A percentile compares a stretch with the other conserved stretches of the same genome.
Evolutionary conservation across 2,888 invertebrate genomes (phyloP).

Genomic region (Nipponacmea schrenckii): DNA sequence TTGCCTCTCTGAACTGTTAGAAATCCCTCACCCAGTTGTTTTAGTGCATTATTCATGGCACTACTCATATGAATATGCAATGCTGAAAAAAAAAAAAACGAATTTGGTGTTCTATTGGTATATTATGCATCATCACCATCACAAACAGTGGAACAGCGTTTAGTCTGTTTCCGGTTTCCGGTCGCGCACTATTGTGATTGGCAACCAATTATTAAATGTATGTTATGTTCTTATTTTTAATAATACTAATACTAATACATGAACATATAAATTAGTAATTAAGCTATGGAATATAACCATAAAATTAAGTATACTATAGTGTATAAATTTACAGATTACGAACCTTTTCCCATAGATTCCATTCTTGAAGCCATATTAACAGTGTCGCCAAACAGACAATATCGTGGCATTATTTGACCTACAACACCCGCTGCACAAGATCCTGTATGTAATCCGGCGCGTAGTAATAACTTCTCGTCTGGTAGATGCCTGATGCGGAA

Average conservation of each 20-base stretch:
- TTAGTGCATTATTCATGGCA: slow-evolving; percentile 41
- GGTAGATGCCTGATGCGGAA: slow-evolving; percentile 60
- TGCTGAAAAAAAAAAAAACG: slow-evolving; percentile 32
- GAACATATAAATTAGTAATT: too few relatives aligned
- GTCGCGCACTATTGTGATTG: too few relatives aligned
- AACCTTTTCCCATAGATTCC: slow-evolving; percentile 61
- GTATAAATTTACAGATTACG: background rate
- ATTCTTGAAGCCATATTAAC: slow-evolving; percentile 60
- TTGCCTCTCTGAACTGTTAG: slow-evolving; percentile 49
- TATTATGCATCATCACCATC: too few relatives aligned
- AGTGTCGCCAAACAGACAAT: slow-evolving; percentile 61
- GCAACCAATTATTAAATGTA: too few relatives aligned
- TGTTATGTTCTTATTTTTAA: too few relatives aligned
- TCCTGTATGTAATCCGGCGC: slow-evolving; percentile 62
- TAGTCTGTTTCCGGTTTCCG: too few relatives aligned
- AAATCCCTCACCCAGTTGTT: slow-evolving; percentile 46
- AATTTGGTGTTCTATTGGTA: background rate
- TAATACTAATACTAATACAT: too few relatives aligned
- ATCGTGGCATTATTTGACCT: slow-evolving; percentile 57
- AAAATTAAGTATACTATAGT: too few relatives aligned
- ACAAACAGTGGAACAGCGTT: too few relatives aligned
- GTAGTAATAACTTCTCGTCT: slow-evolving; percentile 51
- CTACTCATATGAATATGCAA: slow-evolving; percentile 55
- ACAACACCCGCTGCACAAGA: slow-evolving; percentile 64
- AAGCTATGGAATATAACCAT: too few relatives aligned